Evolutionary conservation across 2,888 invertebrate genomes (phyloP).

Genomic region (Autographa gamma): DNA sequence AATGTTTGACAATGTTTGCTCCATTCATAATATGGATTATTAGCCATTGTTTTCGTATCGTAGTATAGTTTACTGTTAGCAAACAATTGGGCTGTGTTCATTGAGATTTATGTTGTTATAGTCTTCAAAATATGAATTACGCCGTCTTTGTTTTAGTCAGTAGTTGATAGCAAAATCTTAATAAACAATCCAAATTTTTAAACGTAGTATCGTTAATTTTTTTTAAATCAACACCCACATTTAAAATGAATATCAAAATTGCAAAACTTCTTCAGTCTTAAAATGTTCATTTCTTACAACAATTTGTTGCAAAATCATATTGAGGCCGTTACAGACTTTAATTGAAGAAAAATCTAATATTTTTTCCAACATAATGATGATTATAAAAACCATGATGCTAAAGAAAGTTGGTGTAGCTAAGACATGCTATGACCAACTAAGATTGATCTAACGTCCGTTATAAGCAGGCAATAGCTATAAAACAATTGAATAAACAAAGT

Average conservation of each 20-base stretch:
- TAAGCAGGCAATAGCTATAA: slow-evolving; percentile 43
- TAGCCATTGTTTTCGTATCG: slow-evolving; percentile 30
- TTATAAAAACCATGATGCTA: neutral
- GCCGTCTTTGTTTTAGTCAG: neutral
- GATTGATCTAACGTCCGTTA: slow-evolving; percentile 19
- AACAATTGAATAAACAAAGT: slow-evolving; percentile 54
- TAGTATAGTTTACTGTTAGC: slow-evolving; percentile 3
- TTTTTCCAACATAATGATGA: neutral
- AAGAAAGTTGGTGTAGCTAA: neutral
- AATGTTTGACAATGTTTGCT: slow-evolving; percentile 6
- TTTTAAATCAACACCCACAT: too few species aligned
- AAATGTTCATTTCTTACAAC: too few species aligned
- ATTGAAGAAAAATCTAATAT: neutral
- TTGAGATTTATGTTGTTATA: neutral
- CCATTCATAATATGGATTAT: slow-evolving; percentile 29
- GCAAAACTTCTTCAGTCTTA: too few species aligned
- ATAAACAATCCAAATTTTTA: too few species aligned
- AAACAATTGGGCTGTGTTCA: slow-evolving; percentile 2
- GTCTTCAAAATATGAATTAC: neutral
- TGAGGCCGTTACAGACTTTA: neutral
- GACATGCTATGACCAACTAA: slow-evolving; percentile 30
- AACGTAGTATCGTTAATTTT: too few species aligned
- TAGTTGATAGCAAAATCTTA: neutral
- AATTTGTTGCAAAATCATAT: neutral
- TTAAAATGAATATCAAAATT: too few species aligned